phyloP scores from a whole-genome alignment of 2,888 invertebrate species.

The Athalia circularis region DNA sequence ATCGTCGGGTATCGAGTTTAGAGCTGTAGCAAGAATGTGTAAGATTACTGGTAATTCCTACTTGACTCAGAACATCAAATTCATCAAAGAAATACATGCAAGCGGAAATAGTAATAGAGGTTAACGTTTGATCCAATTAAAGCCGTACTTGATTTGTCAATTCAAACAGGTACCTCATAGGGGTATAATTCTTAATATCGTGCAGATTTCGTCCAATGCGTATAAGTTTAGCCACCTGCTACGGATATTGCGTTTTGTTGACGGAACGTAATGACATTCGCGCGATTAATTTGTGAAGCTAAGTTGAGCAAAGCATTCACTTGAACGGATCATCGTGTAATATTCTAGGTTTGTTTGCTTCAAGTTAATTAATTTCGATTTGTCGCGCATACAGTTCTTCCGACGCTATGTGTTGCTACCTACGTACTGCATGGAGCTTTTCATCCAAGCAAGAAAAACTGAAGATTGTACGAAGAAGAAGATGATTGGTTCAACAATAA shows the following conservation, averaged over 20 bases:
- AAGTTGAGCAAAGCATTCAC: neutral
- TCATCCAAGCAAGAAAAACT: neutral
- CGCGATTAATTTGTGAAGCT: slow-evolving; percentile 11
- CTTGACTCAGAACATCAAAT: no score
- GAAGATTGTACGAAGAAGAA: neutral
- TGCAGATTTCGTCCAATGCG: neutral
- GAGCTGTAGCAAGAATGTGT: no score
- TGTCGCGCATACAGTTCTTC: neutral
- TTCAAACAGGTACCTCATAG: no score
- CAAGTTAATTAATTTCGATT: slow-evolving; percentile 12
- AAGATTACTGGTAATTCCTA: no score
- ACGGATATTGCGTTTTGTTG: no score
- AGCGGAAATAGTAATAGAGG: no score
- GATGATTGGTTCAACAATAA: neutral
- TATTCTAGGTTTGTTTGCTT: neutral
- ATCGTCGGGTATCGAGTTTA: no score
- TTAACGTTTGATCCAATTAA: no score
- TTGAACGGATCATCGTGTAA: neutral
- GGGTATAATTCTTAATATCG: no score
- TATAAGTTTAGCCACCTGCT: neutral
- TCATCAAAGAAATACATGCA: neutral
- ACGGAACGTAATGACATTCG: neutral
- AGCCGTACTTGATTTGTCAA: no score
- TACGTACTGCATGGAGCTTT: neutral
- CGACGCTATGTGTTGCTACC: neutral